A percentile compares a stretch with the other conserved stretches of the same genome.
Conservation (phyloP, 1,140 invertebrate genomes). For the Drosophila pseudoananassae region DNA sequence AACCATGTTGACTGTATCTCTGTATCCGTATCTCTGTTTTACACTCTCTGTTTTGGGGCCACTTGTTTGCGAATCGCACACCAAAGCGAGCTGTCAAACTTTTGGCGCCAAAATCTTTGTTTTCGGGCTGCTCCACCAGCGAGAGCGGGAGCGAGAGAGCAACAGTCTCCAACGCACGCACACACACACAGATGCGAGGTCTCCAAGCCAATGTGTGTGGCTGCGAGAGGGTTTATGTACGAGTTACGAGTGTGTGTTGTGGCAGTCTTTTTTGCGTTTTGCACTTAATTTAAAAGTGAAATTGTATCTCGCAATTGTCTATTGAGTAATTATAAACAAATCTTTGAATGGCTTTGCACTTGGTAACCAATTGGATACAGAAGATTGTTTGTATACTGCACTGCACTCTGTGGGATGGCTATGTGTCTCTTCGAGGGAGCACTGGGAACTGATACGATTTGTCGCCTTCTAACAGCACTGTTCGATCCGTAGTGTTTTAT, state of each 20-base stretch:
- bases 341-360: conserved; percentile 20
- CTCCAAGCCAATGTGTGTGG: conserved; percentile 49
- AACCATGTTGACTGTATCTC: conserved; percentile 63
- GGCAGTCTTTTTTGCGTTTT: conserved; percentile 49
- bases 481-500: conserved; percentile 21
- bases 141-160: conserved; percentile 26
- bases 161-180: conserved; percentile 52
- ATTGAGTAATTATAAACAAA: conserved; percentile 68
- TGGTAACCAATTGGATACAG: conserved; percentile 10
- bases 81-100: conserved; percentile 74
- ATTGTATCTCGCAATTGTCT: conserved; percentile 67
- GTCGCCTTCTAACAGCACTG: conserved; percentile 13
- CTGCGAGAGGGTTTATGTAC: conserved; percentile 27
- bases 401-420: conserved; percentile 19
- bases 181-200: conserved; percentile 28
- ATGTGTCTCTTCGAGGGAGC: conserved; percentile 6
- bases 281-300: conserved; percentile 58
- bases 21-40: conserved; percentile 32
- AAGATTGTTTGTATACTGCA: background rate
- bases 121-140: conserved; percentile 44
- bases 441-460: background rate
- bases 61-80: conserved; percentile 70
- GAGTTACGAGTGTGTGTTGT: conserved; percentile 31
- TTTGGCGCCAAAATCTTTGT: conserved; percentile 78
- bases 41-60: conserved; percentile 31